Percentiles rank a stretch among this genome's conserved stretches.
Evolutionary conservation across 53 echinoderm and acorn worm genomes (phyloP).

Genomic region (Arbacia lixula): DNA sequence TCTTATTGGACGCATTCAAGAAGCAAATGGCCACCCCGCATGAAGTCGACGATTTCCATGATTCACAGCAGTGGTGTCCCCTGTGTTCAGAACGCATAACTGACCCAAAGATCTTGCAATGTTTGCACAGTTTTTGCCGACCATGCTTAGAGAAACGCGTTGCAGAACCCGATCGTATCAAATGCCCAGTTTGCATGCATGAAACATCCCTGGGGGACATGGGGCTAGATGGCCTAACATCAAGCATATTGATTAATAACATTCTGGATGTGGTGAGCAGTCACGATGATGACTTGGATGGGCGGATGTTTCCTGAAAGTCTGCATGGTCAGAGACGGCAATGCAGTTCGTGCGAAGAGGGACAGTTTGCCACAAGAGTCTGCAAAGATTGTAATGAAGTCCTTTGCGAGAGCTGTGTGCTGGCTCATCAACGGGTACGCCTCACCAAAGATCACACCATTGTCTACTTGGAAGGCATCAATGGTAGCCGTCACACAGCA

Average conservation of each 20-base stretch:
- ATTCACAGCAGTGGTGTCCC: slow-evolving; percentile 93
- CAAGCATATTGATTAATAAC: slow-evolving; percentile 94
- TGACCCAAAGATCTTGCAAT: slow-evolving; percentile 88
- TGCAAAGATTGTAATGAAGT: slow-evolving; percentile 93
- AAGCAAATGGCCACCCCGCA: slow-evolving; percentile 73
- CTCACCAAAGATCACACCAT: slow-evolving; percentile 98
- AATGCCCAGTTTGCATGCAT: slow-evolving; percentile 92
- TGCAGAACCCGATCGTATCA: slow-evolving; percentile 83
- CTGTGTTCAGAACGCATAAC: slow-evolving; percentile 93
- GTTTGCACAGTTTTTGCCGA: slow-evolving; percentile 95
- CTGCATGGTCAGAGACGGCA: slow-evolving; percentile 43
- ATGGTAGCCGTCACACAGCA: slow-evolving; percentile 58
- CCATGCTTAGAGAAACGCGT: slow-evolving; percentile 85
- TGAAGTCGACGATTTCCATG: slow-evolving; percentile 77
- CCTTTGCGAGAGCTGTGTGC: slow-evolving; percentile 96
- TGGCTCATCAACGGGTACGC: slow-evolving; percentile 90
- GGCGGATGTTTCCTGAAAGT: slow-evolving; percentile 14
- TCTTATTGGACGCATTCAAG: not conserved
- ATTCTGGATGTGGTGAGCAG: slow-evolving; percentile 95
- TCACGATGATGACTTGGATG: slow-evolving; percentile 85
- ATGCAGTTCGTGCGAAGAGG: slow-evolving; percentile 95
- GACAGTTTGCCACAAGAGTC: slow-evolving; percentile 85
- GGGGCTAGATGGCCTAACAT: slow-evolving; percentile 90
- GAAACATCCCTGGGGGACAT: slow-evolving; percentile 90
- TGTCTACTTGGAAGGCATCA: slow-evolving; percentile 71